These are phyloP conservation scores for Apis florea DNA, from an alignment of 1,140 invertebrate species.

Conservation along the genomic window DNA sequence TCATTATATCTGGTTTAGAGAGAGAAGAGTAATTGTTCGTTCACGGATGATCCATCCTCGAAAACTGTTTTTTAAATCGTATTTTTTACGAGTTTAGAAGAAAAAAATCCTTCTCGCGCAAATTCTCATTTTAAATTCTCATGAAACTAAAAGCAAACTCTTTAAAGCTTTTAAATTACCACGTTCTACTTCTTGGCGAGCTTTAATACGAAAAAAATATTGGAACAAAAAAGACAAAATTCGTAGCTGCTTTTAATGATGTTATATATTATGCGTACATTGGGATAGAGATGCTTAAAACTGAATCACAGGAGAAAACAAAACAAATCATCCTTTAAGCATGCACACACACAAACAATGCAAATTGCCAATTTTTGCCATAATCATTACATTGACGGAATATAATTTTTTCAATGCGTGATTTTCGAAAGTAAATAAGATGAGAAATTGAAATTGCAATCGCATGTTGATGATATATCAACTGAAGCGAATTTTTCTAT, in stretches of 20 bases:
- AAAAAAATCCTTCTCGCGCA: slow-evolving; percentile 30
- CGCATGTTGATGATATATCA: neutral
- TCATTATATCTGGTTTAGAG: neutral
- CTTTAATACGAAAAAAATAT: slow-evolving; percentile 34
- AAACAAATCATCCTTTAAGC: slow-evolving; percentile 37
- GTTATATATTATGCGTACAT: slow-evolving; percentile 57
- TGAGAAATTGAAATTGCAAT: slow-evolving; percentile 29
- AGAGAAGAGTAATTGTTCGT: neutral
- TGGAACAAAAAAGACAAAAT: slow-evolving; percentile 23
- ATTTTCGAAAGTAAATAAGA: slow-evolving; percentile 32
- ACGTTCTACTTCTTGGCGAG: slow-evolving; percentile 60
- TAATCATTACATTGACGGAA: neutral
- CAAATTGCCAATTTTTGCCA: neutral
- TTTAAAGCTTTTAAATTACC: slow-evolving; percentile 65
- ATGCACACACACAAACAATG: neutral
- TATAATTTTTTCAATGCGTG: neutral
- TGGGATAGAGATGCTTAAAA: slow-evolving; percentile 35
- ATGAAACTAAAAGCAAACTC: slow-evolving; percentile 63
- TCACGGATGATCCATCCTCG: neutral
- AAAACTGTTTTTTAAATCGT: slow-evolving; percentile 40
- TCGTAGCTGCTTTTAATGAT: slow-evolving; percentile 52
- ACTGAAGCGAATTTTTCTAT: neutral
- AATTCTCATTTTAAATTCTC: slow-evolving; percentile 50
- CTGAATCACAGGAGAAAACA: slow-evolving; percentile 58
- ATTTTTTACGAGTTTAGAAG: slow-evolving; percentile 51